phyloP scores from a whole-genome alignment of 2,888 invertebrate genomes.

The Elmis aenea region DNA sequence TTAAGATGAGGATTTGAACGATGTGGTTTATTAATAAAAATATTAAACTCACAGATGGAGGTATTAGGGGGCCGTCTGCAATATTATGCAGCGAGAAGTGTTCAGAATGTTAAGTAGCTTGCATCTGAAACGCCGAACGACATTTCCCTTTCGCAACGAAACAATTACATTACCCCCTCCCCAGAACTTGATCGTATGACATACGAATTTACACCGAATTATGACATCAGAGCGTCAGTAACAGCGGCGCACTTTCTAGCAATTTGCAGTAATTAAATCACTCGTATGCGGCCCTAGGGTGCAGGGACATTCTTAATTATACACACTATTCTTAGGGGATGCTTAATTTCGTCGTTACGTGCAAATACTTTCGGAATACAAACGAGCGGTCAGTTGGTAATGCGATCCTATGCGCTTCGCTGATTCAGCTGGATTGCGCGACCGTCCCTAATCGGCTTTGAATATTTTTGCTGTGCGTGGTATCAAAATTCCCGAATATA shows the following conservation, averaged over 20 bases:
- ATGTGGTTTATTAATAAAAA: no score
- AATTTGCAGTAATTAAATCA: slow-evolving; percentile 21
- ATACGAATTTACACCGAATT: slow-evolving; percentile 24
- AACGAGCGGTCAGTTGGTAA: slow-evolving; percentile 14
- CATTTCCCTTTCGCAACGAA: slow-evolving; percentile 22
- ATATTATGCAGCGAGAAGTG: slow-evolving; percentile 14
- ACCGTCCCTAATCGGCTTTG: slow-evolving; percentile 11
- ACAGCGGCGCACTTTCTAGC: slow-evolving; percentile 11
- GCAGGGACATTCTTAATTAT: slow-evolving; percentile 18
- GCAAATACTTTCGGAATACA: slow-evolving; percentile 14
- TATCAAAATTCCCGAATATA: slow-evolving; percentile 3
- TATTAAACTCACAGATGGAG: no score
- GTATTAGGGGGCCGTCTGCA: slow-evolving; percentile 1
- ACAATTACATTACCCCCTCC: slow-evolving; percentile 23
- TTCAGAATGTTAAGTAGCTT: slow-evolving; percentile 22
- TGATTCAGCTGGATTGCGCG: slow-evolving; percentile 9
- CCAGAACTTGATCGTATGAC: slow-evolving; percentile 18
- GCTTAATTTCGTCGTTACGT: slow-evolving; percentile 19
- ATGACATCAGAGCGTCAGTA: slow-evolving; percentile 17
- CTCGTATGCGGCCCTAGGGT: slow-evolving; percentile 14
- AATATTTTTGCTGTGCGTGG: slow-evolving; percentile 10
- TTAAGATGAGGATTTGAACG: no score
- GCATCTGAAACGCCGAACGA: slow-evolving; percentile 19
- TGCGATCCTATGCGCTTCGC: slow-evolving; percentile 11
- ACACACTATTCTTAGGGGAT: slow-evolving; percentile 18